Conservation (phyloP, 2,113 vertebrate genomes). For the Probosciger aterrimus region DNA sequence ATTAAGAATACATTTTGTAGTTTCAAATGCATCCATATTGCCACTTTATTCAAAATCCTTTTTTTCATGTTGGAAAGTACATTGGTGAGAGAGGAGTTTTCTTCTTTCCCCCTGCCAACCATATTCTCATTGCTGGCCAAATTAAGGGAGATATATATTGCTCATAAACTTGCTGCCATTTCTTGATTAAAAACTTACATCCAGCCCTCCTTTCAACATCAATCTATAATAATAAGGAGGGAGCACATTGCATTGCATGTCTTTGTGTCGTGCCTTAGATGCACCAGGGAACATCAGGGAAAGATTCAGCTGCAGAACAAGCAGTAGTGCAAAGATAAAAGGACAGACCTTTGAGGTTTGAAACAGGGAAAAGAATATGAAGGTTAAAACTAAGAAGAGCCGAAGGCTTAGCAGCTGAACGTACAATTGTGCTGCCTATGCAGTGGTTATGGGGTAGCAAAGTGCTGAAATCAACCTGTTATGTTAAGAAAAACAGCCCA, state of each 20-base stretch:
- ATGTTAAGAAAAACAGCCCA: background rate
- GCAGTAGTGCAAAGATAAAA: background rate
- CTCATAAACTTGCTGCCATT: constrained; percentile 58
- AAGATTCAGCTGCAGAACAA: background rate
- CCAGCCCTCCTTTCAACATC: constrained; percentile 50
- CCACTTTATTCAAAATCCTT: constrained; percentile 56
- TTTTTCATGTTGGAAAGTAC: constrained; percentile 31
- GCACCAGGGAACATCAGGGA: background rate
- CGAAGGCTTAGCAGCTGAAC: background rate
- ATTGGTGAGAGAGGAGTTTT: constrained; percentile 28
- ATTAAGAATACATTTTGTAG: constrained; percentile 67
- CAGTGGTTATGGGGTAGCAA: background rate
- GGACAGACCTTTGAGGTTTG: background rate
- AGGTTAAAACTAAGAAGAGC: background rate
- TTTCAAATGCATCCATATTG: constrained; percentile 66
- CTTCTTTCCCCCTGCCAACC: constrained; percentile 24
- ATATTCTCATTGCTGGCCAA: constrained; percentile 55
- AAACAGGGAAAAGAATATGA: background rate
- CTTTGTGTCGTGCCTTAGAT: background rate
- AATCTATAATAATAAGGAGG: constrained; percentile 50
- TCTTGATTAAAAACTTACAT: constrained; percentile 62
- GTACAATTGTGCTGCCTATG: background rate
- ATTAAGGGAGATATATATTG: constrained; percentile 61
- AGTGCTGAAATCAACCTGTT: background rate
- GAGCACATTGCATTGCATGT: background rate